Conservation (phyloP, 2,113 vertebrate genomes). For the Neodon shergylaensis region DNA sequence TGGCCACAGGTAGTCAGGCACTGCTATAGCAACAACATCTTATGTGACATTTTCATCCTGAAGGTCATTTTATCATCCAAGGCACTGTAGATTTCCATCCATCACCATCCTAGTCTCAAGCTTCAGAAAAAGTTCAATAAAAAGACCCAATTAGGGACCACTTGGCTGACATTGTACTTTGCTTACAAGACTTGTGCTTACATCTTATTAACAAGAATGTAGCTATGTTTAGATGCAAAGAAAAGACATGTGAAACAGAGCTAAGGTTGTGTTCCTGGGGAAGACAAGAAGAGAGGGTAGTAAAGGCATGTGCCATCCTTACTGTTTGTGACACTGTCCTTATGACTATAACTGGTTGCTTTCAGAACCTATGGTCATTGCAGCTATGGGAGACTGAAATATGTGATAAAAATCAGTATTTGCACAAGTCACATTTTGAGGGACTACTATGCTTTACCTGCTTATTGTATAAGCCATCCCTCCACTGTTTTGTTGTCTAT, state of each 20-base stretch:
- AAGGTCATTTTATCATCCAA: not conserved
- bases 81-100: no score
- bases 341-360: not conserved
- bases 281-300: not conserved
- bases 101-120: not conserved
- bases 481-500: not conserved
- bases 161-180: not conserved
- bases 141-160: not conserved
- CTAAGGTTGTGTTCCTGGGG: not conserved
- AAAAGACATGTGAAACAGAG: not conserved
- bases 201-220: not conserved
- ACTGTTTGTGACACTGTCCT: not conserved
- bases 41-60: not conserved
- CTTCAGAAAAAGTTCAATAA: not conserved
- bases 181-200: not conserved
- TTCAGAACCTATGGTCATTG: not conserved
- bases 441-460: not conserved
- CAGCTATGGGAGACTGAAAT: not conserved
- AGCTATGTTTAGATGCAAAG: not conserved
- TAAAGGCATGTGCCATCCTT: not conserved
- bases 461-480: not conserved
- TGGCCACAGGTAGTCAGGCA: not conserved
- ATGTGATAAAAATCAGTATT: not conserved
- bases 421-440: slow-evolving; percentile 15
- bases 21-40: not conserved